Evolutionary conservation across 2,888 invertebrate species (phyloP).

Genomic region (Xylota sylvarum): DNA sequence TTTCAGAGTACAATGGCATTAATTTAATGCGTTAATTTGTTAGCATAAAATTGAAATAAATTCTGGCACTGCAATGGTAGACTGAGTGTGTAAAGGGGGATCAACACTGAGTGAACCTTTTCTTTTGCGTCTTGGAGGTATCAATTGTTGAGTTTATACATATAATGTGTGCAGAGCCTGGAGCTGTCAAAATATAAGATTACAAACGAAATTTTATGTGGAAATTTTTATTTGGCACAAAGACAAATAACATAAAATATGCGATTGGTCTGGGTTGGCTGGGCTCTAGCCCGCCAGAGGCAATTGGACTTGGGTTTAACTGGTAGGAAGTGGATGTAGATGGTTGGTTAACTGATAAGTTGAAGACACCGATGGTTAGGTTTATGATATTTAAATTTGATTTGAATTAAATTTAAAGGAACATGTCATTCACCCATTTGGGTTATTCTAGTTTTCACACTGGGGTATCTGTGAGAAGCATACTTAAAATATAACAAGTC

Average conservation of each 20-base stretch:
- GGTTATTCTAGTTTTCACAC: too few species aligned
- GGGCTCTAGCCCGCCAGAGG: neutral
- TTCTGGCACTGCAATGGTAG: slow-evolving; percentile 75
- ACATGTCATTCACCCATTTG: too few species aligned
- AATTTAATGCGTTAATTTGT: slow-evolving; percentile 77
- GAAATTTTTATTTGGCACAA: slow-evolving; percentile 54
- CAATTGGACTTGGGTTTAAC: neutral
- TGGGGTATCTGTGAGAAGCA: too few species aligned
- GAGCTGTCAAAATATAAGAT: slow-evolving; percentile 70
- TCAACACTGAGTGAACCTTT: slow-evolving; percentile 49
- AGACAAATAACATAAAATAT: slow-evolving; percentile 52
- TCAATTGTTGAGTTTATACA: slow-evolving; percentile 15
- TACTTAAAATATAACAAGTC: too few species aligned
- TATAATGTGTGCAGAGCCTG: slow-evolving; percentile 7
- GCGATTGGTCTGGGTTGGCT: slow-evolving; percentile 50
- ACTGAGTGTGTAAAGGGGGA: slow-evolving; percentile 18
- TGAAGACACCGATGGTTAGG: neutral
- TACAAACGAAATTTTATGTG: slow-evolving; percentile 58
- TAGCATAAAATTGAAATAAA: slow-evolving; percentile 83
- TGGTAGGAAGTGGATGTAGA: neutral
- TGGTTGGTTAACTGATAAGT: neutral
- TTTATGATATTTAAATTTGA: too few species aligned
- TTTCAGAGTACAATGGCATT: slow-evolving; percentile 60
- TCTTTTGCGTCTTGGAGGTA: neutral
- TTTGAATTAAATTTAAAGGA: too few species aligned